These are phyloP conservation scores for Poecilus cupreus DNA, from an alignment of 2,888 invertebrate species.

Conservation along the genomic window DNA sequence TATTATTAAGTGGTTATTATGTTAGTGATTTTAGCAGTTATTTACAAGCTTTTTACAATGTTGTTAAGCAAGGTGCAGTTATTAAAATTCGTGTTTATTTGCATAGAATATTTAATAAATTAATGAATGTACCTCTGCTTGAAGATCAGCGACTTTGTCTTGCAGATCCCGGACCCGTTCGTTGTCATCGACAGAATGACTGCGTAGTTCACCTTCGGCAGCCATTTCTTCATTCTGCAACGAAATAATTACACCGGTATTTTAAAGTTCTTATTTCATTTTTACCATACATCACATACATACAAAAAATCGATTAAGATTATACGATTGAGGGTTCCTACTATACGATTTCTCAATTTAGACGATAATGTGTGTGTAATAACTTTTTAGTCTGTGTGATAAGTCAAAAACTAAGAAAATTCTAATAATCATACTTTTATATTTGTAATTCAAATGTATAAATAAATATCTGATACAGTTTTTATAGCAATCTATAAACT, in stretches of 20 bases:
- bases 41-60: constrained; percentile 57
- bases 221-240: constrained; percentile 94
- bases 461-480: too few species aligned
- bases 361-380: too few species aligned
- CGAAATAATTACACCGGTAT: constrained; percentile 48
- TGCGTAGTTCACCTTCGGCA: constrained; percentile 92
- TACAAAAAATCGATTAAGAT: too few species aligned
- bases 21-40: constrained; percentile 54
- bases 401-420: too few species aligned
- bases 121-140: constrained; percentile 88
- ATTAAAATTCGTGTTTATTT: not conserved
- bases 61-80: constrained; percentile 46
- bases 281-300: too few species aligned
- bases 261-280: too few species aligned
- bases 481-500: too few species aligned
- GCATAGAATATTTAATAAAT: not conserved
- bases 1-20: not conserved
- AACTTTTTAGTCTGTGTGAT: too few species aligned
- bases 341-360: too few species aligned
- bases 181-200: constrained; percentile 86
- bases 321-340: too few species aligned
- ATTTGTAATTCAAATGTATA: too few species aligned
- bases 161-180: constrained; percentile 92
- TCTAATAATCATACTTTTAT: too few species aligned
- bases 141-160: constrained; percentile 93